These are phyloP conservation scores for Antheraea assamensis DNA, from an alignment of 2,888 invertebrate species.

Conservation along the genomic window DNA sequence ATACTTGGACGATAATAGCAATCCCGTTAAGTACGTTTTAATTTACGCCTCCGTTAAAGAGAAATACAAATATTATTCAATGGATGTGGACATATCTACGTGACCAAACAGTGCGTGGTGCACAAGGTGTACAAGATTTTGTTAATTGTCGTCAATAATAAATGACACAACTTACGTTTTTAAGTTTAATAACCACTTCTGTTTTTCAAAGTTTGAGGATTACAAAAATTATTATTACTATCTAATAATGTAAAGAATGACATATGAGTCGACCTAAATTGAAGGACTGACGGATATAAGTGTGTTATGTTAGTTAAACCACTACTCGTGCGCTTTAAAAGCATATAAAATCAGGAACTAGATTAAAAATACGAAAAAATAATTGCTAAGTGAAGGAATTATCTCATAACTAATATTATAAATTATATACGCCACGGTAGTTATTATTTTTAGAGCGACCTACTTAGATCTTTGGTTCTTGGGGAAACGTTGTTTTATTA, in stretches of 20 bases:
- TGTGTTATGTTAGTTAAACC: no score
- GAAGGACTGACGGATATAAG: no score
- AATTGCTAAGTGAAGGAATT: not conserved
- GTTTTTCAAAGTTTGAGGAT: not conserved
- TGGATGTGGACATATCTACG: not conserved
- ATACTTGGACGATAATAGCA: constrained; percentile 48
- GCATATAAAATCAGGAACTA: no score
- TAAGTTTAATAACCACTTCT: not conserved
- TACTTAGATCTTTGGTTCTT: no score
- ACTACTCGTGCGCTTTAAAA: no score
- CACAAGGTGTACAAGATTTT: not conserved
- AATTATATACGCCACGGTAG: not conserved
- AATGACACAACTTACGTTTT: not conserved
- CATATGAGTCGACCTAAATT: not conserved
- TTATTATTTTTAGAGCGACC: not conserved
- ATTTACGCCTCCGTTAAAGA: constrained; percentile 27
- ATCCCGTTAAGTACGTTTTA: constrained; percentile 44
- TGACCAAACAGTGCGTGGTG: not conserved
- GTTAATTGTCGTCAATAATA: not conserved
- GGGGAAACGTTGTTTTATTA: no score
- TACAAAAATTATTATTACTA: not conserved
- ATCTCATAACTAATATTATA: not conserved
- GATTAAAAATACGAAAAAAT: not conserved
- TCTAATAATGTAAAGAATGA: not conserved
- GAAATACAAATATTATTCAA: constrained; percentile 19